These are phyloP conservation scores for Spodoptera frugiperda DNA, from an alignment of 1,140 invertebrate species.

Conservation along the genomic window DNA sequence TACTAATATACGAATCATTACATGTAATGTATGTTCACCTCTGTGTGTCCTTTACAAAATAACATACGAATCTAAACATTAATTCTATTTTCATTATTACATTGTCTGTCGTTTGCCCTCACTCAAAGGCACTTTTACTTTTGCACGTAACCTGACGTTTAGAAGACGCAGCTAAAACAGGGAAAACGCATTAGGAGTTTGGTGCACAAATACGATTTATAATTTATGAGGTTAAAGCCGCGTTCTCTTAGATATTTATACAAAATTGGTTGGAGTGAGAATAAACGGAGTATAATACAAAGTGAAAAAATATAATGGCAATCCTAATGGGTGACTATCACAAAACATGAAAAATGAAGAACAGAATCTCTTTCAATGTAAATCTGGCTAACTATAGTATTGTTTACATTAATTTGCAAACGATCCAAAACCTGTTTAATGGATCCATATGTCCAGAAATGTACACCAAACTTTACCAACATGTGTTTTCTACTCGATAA, in stretches of 20 bases:
- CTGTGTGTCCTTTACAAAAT: no score
- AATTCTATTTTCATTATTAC: no score
- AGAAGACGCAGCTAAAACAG: conserved; percentile 7
- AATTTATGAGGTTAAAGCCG: conserved; percentile 4
- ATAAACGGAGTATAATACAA: no score
- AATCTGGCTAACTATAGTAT: conserved; percentile 37
- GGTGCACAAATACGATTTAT: background rate
- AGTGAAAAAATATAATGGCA: no score
- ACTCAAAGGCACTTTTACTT: background rate
- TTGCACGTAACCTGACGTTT: background rate
- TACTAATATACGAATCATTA: no score
- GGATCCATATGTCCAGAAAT: conserved; percentile 46
- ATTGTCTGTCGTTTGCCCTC: background rate
- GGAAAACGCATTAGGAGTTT: conserved; percentile 18
- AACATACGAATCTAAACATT: no score
- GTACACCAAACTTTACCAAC: conserved; percentile 21
- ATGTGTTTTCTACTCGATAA: background rate
- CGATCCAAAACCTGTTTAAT: conserved; percentile 45
- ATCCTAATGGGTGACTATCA: no score
- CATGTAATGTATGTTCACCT: no score
- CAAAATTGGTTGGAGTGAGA: no score
- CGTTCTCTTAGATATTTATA: background rate
- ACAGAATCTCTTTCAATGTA: conserved; percentile 20
- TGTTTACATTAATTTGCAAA: conserved; percentile 47
- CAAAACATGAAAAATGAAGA: conserved; percentile 3